Evolutionary conservation across 2,888 invertebrate genomes (phyloP), one percentile per base, ranked within the genome.

Genomic region (Zonitis immaculata): DNA sequence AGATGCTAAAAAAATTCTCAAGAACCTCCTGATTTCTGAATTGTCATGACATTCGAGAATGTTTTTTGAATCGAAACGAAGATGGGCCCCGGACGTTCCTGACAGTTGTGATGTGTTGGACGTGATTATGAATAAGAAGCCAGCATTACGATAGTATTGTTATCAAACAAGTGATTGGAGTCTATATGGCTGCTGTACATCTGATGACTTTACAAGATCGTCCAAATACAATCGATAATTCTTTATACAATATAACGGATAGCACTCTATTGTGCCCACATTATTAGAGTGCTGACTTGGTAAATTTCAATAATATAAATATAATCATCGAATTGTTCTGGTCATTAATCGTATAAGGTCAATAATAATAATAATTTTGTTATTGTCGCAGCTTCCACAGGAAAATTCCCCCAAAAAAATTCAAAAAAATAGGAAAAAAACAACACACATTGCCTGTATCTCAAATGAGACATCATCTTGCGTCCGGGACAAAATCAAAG

Each of bases 401-500:
- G 60, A 51, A 53, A 47, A 50, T 59, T 62, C 58, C 60, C 60
- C 56, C 51, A 61, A 61, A 54, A n/a, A n/a, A n/a, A n/a, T n/a
- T n/a, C n/a, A n/a, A n/a, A n/a, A n/a, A n/a, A n/a, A n/a, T n/a
- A n/a, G n/a, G n/a, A n/a, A n/a, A n/a, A n/a, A n/a, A n/a, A n/a
- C n/a, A n/a, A n/a, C n/a, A n/a, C n/a, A 51, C 54, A 54, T 59
- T 55, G 30, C 55, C 53, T 51, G 53, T 64, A 66, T 5, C 3
- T 65, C 67, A 67, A 68, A 68, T 66, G 69, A 69, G 66, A 71
- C 69, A 68, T 67, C 69, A 70, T 69, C 65, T 51, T 65, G 62
- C 68, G 70, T 69, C 68, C 70, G 70, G 68, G 61, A 60, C 51
- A 51, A 62, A 70, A 71, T 71, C 70, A 72, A 73, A 72, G 70